phyloP scores from a whole-genome alignment of 37 sponge, comb jelly and placozoan genomes.

The Amphimedon queenslandica region DNA sequence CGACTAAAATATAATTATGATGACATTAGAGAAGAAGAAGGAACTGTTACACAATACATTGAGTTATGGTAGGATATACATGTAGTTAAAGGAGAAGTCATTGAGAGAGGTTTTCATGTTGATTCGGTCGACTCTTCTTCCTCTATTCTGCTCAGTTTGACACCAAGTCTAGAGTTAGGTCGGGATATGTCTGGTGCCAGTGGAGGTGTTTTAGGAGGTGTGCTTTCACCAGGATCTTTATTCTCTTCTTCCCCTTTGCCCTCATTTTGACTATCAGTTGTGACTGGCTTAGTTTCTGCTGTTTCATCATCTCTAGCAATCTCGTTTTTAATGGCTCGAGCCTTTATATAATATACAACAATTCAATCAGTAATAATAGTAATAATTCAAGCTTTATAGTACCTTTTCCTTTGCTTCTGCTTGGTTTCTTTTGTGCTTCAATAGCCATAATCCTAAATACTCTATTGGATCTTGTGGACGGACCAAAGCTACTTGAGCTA shows the following conservation, averaged over 20 bases:
- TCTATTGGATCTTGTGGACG: conserved; percentile 67
- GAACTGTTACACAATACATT: no score
- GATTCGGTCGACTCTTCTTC: no score
- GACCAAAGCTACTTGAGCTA: conserved; percentile 37
- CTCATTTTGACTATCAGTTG: neutral
- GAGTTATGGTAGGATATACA: no score
- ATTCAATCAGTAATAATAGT: no score
- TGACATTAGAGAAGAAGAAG: no score
- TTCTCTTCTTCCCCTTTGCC: neutral
- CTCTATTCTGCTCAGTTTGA: conserved; percentile 22
- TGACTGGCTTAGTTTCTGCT: neutral
- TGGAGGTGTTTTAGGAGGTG: neutral
- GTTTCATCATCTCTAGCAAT: no score
- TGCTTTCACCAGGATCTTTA: neutral
- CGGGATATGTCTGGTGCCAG: no score
- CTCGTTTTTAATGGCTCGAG: no score
- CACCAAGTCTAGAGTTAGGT: neutral
- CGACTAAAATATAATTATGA: no score
- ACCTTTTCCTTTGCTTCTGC: neutral
- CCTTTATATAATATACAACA: no score
- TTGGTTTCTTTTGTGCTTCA: conserved; percentile 43
- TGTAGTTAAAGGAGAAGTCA: no score
- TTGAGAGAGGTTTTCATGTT: no score
- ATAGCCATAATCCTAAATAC: conserved; percentile 65
- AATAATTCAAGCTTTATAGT: neutral